Evolutionary conservation across 2,888 invertebrate species (phyloP).

Genomic region (Gryllus longicercus): DNA sequence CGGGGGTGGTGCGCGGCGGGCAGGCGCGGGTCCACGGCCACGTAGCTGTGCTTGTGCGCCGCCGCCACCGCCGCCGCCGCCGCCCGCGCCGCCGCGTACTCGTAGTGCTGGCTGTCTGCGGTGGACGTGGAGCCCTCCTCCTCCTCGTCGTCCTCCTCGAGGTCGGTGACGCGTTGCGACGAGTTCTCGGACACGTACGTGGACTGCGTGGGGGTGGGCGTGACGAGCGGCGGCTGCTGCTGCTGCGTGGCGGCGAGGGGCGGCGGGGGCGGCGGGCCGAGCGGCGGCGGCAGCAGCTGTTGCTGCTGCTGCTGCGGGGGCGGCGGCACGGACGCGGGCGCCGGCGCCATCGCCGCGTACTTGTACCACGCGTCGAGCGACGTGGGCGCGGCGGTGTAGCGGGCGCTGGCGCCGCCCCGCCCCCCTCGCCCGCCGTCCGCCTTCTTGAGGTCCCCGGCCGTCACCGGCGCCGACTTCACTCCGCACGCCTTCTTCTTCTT

Average conservation of each 20-base stretch:
- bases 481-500: constrained; percentile 28
- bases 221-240: constrained; percentile 58
- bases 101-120: constrained; percentile 61
- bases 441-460: constrained; percentile 31
- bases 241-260: constrained; percentile 51
- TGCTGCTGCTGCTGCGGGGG: constrained; percentile 54
- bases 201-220: constrained; percentile 63
- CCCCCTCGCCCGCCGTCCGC: constrained; percentile 28
- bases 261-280: constrained; percentile 68
- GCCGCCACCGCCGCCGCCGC: background rate
- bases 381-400: constrained; percentile 71
- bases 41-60: constrained; percentile 25
- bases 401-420: constrained; percentile 41
- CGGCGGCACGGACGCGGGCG: constrained; percentile 60
- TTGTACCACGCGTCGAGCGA: constrained; percentile 65
- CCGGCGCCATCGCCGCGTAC: constrained; percentile 34
- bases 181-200: constrained; percentile 51
- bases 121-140: constrained; percentile 37
- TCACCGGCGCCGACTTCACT: constrained; percentile 26
- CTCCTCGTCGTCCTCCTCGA: constrained; percentile 52
- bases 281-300: constrained; percentile 61
- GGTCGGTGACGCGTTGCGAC: constrained; percentile 52
- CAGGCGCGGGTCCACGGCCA: constrained; percentile 21
- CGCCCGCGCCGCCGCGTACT: constrained; percentile 49
- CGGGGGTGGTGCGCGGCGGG: background rate